These are phyloP conservation scores for Oryzias sinensis DNA, from an alignment of 2,797 vertebrate genomes.

Conservation along the genomic window DNA sequence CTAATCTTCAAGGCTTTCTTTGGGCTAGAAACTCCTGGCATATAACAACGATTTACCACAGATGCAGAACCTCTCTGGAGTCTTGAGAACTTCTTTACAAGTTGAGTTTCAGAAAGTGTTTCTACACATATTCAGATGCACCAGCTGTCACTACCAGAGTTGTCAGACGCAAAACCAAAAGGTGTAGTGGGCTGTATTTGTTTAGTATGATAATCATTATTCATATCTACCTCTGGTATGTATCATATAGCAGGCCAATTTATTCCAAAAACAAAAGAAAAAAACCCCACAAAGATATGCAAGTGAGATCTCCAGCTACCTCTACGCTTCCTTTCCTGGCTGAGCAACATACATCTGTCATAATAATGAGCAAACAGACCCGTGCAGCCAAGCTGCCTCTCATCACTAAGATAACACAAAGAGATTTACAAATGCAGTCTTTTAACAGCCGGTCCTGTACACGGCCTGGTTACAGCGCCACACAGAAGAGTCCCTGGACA, in stretches of 20 bases:
- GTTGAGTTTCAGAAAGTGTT: constrained; percentile 53
- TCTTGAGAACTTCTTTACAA: constrained; percentile 47
- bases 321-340: constrained; percentile 27
- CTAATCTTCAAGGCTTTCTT: constrained; percentile 72
- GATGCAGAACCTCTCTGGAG: constrained; percentile 51
- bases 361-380: constrained; percentile 69
- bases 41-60: constrained; percentile 56
- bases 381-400: constrained; percentile 61
- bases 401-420: constrained; percentile 63
- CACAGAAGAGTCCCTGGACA: constrained; percentile 63
- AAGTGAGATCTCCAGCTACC: constrained; percentile 25
- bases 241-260: constrained; percentile 61
- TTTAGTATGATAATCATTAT: constrained; percentile 75
- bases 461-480: constrained; percentile 55
- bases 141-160: constrained; percentile 58
- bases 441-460: constrained; percentile 68
- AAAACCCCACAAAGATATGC: constrained; percentile 16
- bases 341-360: constrained; percentile 68
- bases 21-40: constrained; percentile 45
- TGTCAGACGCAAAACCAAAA: constrained; percentile 62
- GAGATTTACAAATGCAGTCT: constrained; percentile 74
- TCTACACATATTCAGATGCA: constrained; percentile 41
- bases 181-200: constrained; percentile 69
- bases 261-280: constrained; percentile 45
- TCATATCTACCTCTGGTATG: constrained; percentile 49